Evolutionary conservation across 2,113 vertebrate species (phyloP), one percentile per base, ranked within the genome.

Genomic region (Natator depressus): DNA sequence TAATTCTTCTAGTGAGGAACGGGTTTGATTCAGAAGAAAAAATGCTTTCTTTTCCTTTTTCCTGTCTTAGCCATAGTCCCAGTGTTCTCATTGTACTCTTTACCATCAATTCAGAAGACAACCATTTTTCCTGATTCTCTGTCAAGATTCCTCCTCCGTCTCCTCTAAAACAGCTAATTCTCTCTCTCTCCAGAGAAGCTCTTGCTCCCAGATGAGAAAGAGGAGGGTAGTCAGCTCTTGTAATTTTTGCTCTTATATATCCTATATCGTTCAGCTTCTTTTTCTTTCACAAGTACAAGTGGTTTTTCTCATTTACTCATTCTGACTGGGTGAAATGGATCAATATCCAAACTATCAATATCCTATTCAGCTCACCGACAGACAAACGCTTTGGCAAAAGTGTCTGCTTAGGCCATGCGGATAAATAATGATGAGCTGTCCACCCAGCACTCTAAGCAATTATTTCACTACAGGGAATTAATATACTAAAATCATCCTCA

Each of bases 151-250:
- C 12, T 69, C 10, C 5, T 95, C 22, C 31, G 84, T 53, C 49
- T 93, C 72, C 75, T 85, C 11, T 83, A 88, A 57, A 10, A 83
- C 46, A 86, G 78, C 11, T 57, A 80, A 84, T 53, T 92, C 4
- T 59, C 10, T 78, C 3, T 59, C 13, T 76, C 65, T 87, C 93
- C 82, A 89, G 82, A 92, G 94, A 84, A 94, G 10, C 78, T 87
- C 38, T 69, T 89, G 38, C 78, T 88, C 38, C 14, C 35, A 89
- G 42, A 8, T 90, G 91, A 93, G 49, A 14, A 83, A 86, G 29
- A 53, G 89, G 82, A 3, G 82, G 31, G 17, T 35, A n/a, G 78
- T 46, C 69, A 35, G 25, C 24, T 80, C 35, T 42, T 76, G 49
- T 47, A 62, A 84, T 47, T 47, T 76, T 13, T 76, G 72, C 7